These are phyloP conservation scores for Hydrotaea diabolus DNA, from an alignment of 2,888 invertebrate species.

Conservation along the genomic window DNA sequence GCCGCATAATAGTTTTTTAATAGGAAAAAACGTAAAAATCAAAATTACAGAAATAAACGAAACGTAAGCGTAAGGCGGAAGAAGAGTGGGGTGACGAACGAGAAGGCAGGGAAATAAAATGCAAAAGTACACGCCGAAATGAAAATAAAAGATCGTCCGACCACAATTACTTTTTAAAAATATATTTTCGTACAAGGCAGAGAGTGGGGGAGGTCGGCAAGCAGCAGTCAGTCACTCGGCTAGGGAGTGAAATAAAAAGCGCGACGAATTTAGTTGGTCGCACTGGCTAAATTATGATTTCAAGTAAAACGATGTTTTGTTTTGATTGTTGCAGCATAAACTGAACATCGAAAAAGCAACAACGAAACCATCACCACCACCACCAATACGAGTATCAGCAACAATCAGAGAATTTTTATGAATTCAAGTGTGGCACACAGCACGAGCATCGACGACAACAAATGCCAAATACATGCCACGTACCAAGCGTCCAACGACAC, in stretches of 20 bases:
- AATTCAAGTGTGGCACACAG: constrained; percentile 8
- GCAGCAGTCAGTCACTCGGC: too few species aligned
- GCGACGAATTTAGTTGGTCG: background rate
- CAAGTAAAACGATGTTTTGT: background rate
- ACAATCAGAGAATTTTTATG: constrained; percentile 7
- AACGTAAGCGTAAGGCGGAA: too few species aligned
- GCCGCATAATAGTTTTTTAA: constrained; percentile 61
- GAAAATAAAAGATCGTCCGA: background rate
- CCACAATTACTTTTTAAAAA: constrained; percentile 28
- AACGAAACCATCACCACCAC: too few species aligned
- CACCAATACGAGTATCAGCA: background rate
- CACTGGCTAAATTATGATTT: constrained; percentile 21
- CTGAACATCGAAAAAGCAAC: background rate
- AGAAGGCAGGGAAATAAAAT: constrained; percentile 1
- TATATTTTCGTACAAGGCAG: too few species aligned
- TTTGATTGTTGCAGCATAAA: background rate
- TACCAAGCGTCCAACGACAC: background rate
- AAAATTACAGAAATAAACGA: constrained; percentile 15
- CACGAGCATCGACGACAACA: background rate
- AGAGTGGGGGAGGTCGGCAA: too few species aligned
- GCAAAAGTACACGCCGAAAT: background rate
- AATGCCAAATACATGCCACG: background rate
- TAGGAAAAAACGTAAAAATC: constrained; percentile 16
- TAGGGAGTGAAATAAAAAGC: background rate
- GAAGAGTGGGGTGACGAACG: background rate